These are phyloP conservation scores for Ernsta delagoae DNA, from an alignment of 2,888 invertebrate genomes.

Conservation along the genomic window DNA sequence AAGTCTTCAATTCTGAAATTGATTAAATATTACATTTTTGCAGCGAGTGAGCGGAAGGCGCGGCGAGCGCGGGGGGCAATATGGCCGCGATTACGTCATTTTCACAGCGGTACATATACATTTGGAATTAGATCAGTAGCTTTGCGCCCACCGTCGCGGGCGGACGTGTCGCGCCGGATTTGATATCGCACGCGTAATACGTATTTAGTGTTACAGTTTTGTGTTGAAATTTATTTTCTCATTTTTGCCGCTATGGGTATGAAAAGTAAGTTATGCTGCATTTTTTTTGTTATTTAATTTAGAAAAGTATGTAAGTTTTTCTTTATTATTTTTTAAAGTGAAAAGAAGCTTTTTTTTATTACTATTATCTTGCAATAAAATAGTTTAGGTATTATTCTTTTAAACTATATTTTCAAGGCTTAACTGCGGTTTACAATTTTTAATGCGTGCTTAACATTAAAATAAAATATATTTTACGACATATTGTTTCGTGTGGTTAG, in stretches of 20 bases:
- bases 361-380: conserved; percentile 45
- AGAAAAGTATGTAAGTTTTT: too few relatives aligned
- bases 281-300: too few relatives aligned
- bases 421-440: too few relatives aligned
- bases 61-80: conserved; percentile 63
- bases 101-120: conserved; percentile 67
- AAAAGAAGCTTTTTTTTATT: conserved; percentile 39
- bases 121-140: conserved; percentile 81
- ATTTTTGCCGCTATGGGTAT: conserved; percentile 40
- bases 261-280: conserved; percentile 46
- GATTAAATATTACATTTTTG: conserved; percentile 78
- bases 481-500: conserved; percentile 52
- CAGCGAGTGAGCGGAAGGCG: conserved; percentile 61
- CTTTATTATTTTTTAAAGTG: not conserved
- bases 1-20: conserved; percentile 70
- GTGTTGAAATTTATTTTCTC: conserved; percentile 53
- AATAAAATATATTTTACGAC: conserved; percentile 47
- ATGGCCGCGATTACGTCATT: conserved; percentile 82
- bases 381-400: conserved; percentile 48
- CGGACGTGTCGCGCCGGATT: conserved; percentile 45
- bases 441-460: too few relatives aligned
- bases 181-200: conserved; percentile 49
- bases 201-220: conserved; percentile 57
- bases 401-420: not conserved
- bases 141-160: conserved; percentile 56